Conservation (phyloP, 2,797 vertebrate genomes). For the Rhinophrynus dorsalis region DNA sequence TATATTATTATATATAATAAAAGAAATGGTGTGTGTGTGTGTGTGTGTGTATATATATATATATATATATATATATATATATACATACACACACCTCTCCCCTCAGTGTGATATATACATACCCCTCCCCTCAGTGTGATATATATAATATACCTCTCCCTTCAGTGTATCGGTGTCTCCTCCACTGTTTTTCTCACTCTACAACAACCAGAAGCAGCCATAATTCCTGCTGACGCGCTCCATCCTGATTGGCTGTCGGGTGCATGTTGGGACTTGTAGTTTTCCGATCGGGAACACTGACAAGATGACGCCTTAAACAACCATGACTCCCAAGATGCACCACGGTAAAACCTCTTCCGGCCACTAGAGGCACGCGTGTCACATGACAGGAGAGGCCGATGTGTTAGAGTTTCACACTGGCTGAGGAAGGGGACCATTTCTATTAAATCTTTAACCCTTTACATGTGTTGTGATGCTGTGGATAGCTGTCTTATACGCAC, state of each 20-base stretch:
- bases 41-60: too few species aligned
- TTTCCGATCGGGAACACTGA: not conserved
- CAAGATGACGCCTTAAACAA: not conserved
- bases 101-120: too few species aligned
- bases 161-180: not conserved
- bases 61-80: too few species aligned
- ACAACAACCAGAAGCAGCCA: not conserved
- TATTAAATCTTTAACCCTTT: too few species aligned
- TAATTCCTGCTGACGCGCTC: not conserved
- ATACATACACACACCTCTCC: too few species aligned
- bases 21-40: too few species aligned
- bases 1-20: too few species aligned
- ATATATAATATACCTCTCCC: not conserved
- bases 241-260: not conserved
- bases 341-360: not conserved
- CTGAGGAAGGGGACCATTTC: not conserved
- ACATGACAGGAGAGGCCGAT: not conserved
- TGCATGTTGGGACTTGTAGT: not conserved
- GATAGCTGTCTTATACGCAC: too few species aligned
- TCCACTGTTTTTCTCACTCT: not conserved
- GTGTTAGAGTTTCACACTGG: not conserved
- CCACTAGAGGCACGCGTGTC: too few species aligned
- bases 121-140: too few species aligned
- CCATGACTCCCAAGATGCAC: not conserved
- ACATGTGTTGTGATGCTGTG: too few species aligned